Base-by-base conservation (phyloP, 2,888 invertebrate species). In the Plebejus anna region DNA sequence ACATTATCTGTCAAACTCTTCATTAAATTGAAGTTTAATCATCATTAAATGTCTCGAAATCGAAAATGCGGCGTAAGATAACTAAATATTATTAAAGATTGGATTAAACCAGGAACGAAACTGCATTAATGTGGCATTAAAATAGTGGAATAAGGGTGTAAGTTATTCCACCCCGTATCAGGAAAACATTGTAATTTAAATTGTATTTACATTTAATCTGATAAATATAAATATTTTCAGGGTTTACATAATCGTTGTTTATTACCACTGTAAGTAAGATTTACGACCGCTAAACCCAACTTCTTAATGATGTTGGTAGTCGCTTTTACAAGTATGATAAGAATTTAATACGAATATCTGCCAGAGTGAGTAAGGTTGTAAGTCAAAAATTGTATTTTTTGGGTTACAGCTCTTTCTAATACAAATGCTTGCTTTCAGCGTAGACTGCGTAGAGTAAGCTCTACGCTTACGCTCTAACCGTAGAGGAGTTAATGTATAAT, bases 181-280 rank as follows among this genome's bases (percentile, higher is more conserved):
- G 28, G 61, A 28, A 61, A 61, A 61, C 61, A 66, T 11, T 32
- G 32, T 36, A 66, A 66, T 5, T 66, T 66, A 13, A 66, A 66
- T 5, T 66, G 6, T 32, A 66, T 66, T 66, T 66, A 32, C 32
- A 66, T 66, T 32, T 66, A 66, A 66, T 66, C 66, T 66, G 66
- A 66, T 66, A 36, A 36, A 66, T 13, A 32, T 66, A 66, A 66
- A 66, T 36, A 66, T 66, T 36, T 36, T 66, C 66, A 36, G 66
- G 32, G 75, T 75, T 77, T 75, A 77, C 57, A 70, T 70, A 36
- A 47, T 76, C 22, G 28, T 28, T 51, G 36, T 51, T 70, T 70
- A 51, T 76, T 36, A 38, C 66, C 13, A 36, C 66, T 66, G 66
- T 66, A 66, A 66, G 66, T 36, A 13, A 66, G 66, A 66, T 66